Percentiles rank a stretch among this genome's conserved stretches.
phyloP scores from a whole-genome alignment of 2,797 vertebrate genomes.

The Pseudotriccus pelzelni region DNA sequence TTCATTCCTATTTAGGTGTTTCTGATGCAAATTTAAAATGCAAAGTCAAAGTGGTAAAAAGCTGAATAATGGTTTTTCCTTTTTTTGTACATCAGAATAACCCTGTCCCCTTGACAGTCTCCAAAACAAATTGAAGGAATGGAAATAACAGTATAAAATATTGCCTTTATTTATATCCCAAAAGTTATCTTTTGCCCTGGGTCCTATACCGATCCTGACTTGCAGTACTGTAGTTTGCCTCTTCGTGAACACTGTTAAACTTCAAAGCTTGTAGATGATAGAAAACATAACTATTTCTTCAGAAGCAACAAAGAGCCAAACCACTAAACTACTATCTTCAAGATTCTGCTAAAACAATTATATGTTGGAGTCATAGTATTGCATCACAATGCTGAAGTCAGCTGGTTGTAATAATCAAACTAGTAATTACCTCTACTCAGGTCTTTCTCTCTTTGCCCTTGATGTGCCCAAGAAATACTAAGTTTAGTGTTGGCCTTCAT shows the following conservation, averaged over 20 bases:
- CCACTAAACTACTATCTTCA: not conserved
- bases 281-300: not conserved
- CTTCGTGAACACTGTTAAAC: too few species aligned
- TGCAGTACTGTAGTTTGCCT: not conserved
- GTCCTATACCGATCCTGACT: not conserved
- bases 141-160: not conserved
- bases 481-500: not conserved
- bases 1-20: not conserved
- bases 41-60: not conserved
- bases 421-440: not conserved
- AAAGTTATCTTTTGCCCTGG: not conserved
- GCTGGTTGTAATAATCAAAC: not conserved
- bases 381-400: not conserved
- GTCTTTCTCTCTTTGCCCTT: not conserved
- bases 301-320: not conserved
- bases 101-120: not conserved
- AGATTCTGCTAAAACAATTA: not conserved
- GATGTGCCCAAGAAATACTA: not conserved
- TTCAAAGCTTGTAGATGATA: not conserved
- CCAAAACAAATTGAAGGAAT: not conserved
- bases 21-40: not conserved
- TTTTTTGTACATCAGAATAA: not conserved
- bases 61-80: not conserved
- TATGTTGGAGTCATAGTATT: not conserved
- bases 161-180: not conserved